Conservation (phyloP, 2,113 vertebrate genomes). For the Sigmodon hispidus region DNA sequence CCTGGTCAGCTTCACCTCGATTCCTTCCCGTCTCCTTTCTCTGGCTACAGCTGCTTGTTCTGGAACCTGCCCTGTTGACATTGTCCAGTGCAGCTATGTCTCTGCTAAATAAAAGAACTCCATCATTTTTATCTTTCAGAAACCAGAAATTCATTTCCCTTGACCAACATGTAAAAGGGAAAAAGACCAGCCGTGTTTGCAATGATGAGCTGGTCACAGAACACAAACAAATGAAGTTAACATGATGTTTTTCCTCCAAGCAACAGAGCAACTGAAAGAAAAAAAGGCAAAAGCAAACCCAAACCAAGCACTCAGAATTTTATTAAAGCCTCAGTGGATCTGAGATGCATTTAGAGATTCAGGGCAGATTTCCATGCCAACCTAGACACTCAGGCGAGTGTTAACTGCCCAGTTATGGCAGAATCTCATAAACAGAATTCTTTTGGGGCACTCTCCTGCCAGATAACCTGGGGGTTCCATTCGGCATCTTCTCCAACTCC, state of each 20-base stretch:
- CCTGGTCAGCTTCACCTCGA: rapidly evolving
- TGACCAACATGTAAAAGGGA: background rate
- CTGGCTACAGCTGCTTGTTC: background rate
- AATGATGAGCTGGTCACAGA: background rate
- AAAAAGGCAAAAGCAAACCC: background rate
- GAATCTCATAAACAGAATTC: conserved; percentile 47
- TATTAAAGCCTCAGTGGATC: conserved; percentile 20
- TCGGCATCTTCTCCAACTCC: background rate
- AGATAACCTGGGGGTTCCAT: conserved; percentile 43
- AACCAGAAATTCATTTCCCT: background rate
- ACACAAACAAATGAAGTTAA: conserved; percentile 51
- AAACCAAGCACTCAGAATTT: conserved; percentile 6
- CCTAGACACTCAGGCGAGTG: background rate
- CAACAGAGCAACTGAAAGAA: background rate
- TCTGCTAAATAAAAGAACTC: conserved; percentile 64
- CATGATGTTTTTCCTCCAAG: conserved; percentile 19
- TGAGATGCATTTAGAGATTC: background rate
- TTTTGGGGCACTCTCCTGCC: conserved; percentile 39
- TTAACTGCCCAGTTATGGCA: background rate
- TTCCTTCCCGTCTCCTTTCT: background rate
- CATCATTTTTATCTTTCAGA: conserved; percentile 57
- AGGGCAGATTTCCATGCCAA: conserved; percentile 51
- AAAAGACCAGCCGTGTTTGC: background rate
- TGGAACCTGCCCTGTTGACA: background rate
- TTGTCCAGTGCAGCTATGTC: background rate